A percentile compares a stretch with the other conserved stretches of the same genome.
These are phyloP conservation scores for Eulemur mongoz DNA, from an alignment of 2,797 vertebrate species.

Conservation along the genomic window DNA sequence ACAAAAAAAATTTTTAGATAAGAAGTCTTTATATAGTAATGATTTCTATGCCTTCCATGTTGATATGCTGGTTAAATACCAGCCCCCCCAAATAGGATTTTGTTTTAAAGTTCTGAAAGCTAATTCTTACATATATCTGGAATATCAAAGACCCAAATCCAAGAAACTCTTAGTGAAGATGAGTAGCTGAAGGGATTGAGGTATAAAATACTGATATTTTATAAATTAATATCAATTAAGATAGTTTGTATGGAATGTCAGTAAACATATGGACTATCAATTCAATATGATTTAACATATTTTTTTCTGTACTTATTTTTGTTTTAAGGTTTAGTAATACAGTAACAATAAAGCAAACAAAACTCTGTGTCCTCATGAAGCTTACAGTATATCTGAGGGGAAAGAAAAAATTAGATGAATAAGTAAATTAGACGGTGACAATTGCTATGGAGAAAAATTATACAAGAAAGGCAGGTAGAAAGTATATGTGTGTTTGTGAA, in stretches of 20 bases:
- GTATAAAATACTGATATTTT: not conserved
- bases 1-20: not conserved
- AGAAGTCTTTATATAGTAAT: not conserved
- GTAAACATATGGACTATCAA: not conserved
- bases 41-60: not conserved
- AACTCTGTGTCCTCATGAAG: not conserved
- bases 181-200: not conserved
- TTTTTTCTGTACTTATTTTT: not conserved
- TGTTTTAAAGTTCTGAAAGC: not conserved
- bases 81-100: not conserved
- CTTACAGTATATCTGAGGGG: not conserved
- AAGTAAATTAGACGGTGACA: not conserved
- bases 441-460: not conserved
- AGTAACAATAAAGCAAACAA: not conserved
- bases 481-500: not conserved
- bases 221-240: not conserved
- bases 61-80: not conserved
- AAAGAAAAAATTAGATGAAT: not conserved
- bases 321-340: not conserved
- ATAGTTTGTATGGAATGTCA: not conserved
- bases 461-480: not conserved
- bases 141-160: not conserved
- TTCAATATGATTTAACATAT: not conserved
- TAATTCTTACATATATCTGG: not conserved
- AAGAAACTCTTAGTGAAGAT: not conserved